phyloP scores from a whole-genome alignment of 2,797 vertebrate genomes.

The Sebastiscus tertius region DNA sequence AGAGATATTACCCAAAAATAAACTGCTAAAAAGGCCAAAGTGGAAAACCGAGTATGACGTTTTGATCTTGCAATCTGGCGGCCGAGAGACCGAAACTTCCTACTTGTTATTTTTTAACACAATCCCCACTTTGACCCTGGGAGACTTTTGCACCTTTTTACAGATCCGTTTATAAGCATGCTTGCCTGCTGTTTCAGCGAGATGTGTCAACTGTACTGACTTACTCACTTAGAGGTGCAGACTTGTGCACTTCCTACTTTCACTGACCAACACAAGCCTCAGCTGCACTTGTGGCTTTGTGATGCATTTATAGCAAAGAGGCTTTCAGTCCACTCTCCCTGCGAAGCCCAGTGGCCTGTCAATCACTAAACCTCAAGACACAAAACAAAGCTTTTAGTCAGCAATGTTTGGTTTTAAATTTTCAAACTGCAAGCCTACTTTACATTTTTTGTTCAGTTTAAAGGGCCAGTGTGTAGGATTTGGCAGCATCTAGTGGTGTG shows the following conservation, averaged over 20 bases:
- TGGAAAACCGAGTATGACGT: not conserved
- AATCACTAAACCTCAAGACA: not conserved
- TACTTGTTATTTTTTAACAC: not conserved
- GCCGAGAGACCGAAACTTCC: not conserved
- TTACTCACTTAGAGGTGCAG: slow-evolving; percentile 35
- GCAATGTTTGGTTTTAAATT: not conserved
- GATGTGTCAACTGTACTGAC: slow-evolving; percentile 15
- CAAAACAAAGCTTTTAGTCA: not conserved
- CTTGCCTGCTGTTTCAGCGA: not conserved
- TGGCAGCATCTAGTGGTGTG: too few species aligned
- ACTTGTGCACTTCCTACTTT: slow-evolving; percentile 51
- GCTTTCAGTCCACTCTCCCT: slow-evolving; percentile 35
- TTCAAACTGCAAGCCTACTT: not conserved
- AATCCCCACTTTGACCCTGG: not conserved
- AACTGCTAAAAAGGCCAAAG: not conserved
- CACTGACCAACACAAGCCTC: slow-evolving; percentile 14
- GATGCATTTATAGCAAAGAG: slow-evolving; percentile 14
- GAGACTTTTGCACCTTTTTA: slow-evolving; percentile 24
- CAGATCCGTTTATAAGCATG: not conserved
- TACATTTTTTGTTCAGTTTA: not conserved
- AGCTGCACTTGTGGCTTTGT: not conserved
- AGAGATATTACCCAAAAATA: not conserved
- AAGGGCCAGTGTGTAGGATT: too few species aligned
- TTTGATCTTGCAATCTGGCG: not conserved
- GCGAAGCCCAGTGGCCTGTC: slow-evolving; percentile 4